Conservation (phyloP, 2,797 vertebrate species). For the Monodelphis domestica region DNA sequence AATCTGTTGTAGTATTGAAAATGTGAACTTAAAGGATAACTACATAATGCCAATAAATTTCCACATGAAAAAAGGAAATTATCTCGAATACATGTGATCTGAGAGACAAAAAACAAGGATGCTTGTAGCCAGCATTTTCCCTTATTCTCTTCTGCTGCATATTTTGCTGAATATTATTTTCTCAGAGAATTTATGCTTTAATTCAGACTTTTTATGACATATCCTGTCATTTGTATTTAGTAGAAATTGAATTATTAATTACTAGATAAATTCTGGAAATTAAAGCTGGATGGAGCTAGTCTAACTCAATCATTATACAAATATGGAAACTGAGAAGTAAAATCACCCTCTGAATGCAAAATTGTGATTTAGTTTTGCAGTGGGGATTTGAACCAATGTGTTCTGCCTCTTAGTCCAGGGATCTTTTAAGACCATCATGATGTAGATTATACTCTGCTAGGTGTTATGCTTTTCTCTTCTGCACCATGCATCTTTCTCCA, state of each 20-base stretch:
- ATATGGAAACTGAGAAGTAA: not conserved
- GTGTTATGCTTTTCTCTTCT: not conserved
- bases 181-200: not conserved
- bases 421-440: not conserved
- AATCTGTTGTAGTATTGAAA: no score
- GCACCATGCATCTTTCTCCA: not conserved
- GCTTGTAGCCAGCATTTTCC: no score
- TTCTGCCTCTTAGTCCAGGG: not conserved
- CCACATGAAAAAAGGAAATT: no score
- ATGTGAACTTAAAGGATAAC: no score
- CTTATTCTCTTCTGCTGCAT: no score
- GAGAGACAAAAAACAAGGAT: not conserved
- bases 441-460: not conserved
- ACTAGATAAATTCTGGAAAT: not conserved
- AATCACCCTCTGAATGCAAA: not conserved
- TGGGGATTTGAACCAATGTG: not conserved
- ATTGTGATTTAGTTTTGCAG: not conserved
- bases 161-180: not conserved
- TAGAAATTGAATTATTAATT: not conserved
- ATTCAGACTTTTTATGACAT: not conserved
- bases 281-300: not conserved
- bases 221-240: not conserved
- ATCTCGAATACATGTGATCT: not conserved
- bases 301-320: not conserved
- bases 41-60: no score